phyloP scores from a whole-genome alignment of 1,140 invertebrate genomes.

The Papilio polyxenes region DNA sequence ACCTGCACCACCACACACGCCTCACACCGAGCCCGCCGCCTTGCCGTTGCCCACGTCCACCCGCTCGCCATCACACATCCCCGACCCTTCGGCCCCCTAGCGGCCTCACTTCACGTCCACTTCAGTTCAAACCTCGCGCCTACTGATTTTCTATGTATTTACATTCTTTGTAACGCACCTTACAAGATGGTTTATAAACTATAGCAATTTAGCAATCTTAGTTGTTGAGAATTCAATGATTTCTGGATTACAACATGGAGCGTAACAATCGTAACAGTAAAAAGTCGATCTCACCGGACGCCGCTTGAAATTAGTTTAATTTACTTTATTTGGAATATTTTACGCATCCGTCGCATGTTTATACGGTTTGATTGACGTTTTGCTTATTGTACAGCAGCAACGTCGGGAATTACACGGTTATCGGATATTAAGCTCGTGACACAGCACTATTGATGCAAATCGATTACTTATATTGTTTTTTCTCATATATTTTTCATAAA shows the following conservation, averaged over 20 bases:
- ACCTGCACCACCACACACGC: constrained; percentile 87
- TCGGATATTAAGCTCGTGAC: constrained; percentile 53
- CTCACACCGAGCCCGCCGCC: constrained; percentile 58
- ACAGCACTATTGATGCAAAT: constrained; percentile 63
- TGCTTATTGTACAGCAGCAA: constrained; percentile 39
- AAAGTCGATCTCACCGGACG: constrained; percentile 67
- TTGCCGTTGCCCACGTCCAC: constrained; percentile 44
- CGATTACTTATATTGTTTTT: constrained; percentile 38
- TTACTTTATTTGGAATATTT: constrained; percentile 31
- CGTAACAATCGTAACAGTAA: neutral
- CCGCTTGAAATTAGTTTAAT: constrained; percentile 58
- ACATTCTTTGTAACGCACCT: neutral
- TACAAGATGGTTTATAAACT: neutral
- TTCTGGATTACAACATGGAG: neutral
- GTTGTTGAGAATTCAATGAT: neutral
- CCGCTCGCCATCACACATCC: constrained; percentile 43
- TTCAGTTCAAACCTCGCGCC: constrained; percentile 19
- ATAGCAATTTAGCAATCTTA: neutral
- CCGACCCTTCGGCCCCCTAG: constrained; percentile 26
- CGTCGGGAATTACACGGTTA: constrained; percentile 42
- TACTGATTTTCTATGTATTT: constrained; percentile 4
- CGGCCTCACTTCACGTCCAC: constrained; percentile 27
- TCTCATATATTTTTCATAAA: neutral
- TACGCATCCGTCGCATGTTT: constrained; percentile 77
- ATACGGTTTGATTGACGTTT: constrained; percentile 43